These are phyloP conservation scores for Erebia palarica DNA, from an alignment of 2,888 invertebrate species.

Conservation along the genomic window DNA sequence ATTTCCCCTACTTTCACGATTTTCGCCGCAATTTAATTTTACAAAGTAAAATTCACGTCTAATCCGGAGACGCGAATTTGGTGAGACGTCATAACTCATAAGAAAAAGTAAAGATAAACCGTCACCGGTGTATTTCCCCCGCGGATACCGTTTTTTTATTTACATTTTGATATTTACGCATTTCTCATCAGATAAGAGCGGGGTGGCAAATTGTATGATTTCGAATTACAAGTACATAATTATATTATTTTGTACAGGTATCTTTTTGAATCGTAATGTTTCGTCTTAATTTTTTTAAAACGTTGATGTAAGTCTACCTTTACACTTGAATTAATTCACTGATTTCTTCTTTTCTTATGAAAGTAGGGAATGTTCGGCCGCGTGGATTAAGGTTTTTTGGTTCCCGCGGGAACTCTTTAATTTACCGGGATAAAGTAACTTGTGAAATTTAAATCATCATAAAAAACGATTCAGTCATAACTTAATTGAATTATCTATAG, in stretches of 20 bases:
- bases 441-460: too few relatives aligned
- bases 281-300: too few relatives aligned
- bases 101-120: conserved; percentile 61
- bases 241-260: not conserved
- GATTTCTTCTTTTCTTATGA: too few relatives aligned
- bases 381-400: too few relatives aligned
- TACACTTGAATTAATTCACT: too few relatives aligned
- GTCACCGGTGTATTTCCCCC: conserved; percentile 57
- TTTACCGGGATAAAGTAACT: too few relatives aligned
- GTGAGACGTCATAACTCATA: conserved; percentile 20
- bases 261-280: too few relatives aligned
- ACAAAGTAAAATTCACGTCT: conserved; percentile 4
- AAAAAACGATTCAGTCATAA: too few relatives aligned
- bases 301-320: too few relatives aligned
- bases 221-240: conserved; percentile 35
- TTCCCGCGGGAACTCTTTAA: too few relatives aligned
- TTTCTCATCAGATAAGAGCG: conserved; percentile 62
- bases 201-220: conserved; percentile 43
- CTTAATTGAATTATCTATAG: too few relatives aligned
- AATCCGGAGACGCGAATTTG: conserved; percentile 6
- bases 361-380: too few relatives aligned
- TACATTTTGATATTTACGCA: conserved; percentile 45
- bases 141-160: conserved; percentile 65
- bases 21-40: conserved; percentile 5
- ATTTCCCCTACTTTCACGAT: not conserved